phyloP scores from a whole-genome alignment of 2,113 vertebrate species.

The Elaphurus davidianus region DNA sequence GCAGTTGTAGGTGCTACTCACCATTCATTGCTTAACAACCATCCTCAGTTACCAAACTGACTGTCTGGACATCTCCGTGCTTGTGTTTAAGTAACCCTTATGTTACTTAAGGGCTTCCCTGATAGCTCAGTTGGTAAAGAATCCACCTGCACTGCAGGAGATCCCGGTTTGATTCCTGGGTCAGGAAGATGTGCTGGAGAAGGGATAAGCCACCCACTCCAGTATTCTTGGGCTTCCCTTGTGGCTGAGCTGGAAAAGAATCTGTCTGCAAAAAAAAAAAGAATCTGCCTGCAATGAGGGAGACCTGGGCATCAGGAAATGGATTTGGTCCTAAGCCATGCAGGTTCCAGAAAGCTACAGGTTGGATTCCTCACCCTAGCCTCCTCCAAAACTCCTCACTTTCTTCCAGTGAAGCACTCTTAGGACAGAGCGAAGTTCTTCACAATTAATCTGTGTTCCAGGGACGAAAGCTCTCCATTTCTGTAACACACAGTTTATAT shows the following conservation, averaged over 20 bases:
- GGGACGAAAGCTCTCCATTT: background rate
- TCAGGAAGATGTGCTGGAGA: background rate
- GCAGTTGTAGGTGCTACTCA: background rate
- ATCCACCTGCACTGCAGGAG: background rate
- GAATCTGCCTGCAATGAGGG: background rate
- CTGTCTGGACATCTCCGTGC: background rate
- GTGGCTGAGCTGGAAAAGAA: background rate
- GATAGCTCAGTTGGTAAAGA: background rate
- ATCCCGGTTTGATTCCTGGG: background rate
- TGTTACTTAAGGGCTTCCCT: background rate
- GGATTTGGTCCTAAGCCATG: background rate
- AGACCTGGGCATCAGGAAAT: background rate
- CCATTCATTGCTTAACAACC: background rate
- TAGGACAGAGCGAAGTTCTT: background rate
- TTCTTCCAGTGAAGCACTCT: background rate
- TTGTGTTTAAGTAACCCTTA: background rate
- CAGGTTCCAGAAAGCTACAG: background rate
- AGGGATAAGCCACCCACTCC: background rate
- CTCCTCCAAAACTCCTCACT: background rate
- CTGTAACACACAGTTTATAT: background rate
- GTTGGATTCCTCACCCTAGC: background rate
- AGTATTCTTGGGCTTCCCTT: background rate
- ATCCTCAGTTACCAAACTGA: background rate
- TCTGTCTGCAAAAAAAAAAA: background rate
- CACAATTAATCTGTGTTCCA: background rate